Percentiles rank a stretch among this genome's conserved stretches.
Conservation (phyloP, 1,140 invertebrate genomes). For the Sweltsa coloradensis region DNA sequence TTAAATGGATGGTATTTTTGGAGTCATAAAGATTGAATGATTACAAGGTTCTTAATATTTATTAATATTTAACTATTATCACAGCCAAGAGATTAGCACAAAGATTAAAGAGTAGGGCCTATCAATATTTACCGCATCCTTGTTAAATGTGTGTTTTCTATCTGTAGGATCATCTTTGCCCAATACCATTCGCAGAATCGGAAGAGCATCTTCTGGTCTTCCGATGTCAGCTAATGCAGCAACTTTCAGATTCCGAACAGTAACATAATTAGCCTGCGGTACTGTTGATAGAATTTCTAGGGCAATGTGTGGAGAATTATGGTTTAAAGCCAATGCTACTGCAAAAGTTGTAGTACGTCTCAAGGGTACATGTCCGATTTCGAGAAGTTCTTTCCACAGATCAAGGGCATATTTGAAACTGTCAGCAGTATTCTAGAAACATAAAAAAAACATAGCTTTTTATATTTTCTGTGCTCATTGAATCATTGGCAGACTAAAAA, state of each 20-base stretch:
- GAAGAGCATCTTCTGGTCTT: slow-evolving; percentile 47
- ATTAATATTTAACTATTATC: too few relatives aligned
- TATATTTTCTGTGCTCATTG: too few relatives aligned
- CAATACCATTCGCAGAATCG: slow-evolving; percentile 41
- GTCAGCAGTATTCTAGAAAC: slow-evolving; percentile 54
- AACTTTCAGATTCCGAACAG: slow-evolving; percentile 51
- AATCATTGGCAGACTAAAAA: too few relatives aligned
- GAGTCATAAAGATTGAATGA: too few relatives aligned
- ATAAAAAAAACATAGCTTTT: slow-evolving; percentile 15
- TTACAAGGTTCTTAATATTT: too few relatives aligned
- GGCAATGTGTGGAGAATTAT: slow-evolving; percentile 48
- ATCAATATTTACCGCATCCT: slow-evolving; percentile 8
- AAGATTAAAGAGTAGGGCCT: too few relatives aligned
- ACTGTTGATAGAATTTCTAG: slow-evolving; percentile 46
- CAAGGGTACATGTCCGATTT: slow-evolving; percentile 37
- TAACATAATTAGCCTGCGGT: slow-evolving; percentile 44
- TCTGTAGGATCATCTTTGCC: slow-evolving; percentile 34
- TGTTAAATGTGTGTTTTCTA: slow-evolving; percentile 1
- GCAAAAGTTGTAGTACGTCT: slow-evolving; percentile 46
- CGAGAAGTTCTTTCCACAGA: slow-evolving; percentile 41
- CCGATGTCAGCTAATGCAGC: slow-evolving; percentile 43
- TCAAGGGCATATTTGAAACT: slow-evolving; percentile 49
- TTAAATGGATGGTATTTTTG: too few relatives aligned
- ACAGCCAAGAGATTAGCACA: too few relatives aligned
- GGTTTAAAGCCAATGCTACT: slow-evolving; percentile 48